These are phyloP conservation scores for Parasteatoda lunata DNA, from an alignment of 2,888 invertebrate genomes.

Conservation along the genomic window DNA sequence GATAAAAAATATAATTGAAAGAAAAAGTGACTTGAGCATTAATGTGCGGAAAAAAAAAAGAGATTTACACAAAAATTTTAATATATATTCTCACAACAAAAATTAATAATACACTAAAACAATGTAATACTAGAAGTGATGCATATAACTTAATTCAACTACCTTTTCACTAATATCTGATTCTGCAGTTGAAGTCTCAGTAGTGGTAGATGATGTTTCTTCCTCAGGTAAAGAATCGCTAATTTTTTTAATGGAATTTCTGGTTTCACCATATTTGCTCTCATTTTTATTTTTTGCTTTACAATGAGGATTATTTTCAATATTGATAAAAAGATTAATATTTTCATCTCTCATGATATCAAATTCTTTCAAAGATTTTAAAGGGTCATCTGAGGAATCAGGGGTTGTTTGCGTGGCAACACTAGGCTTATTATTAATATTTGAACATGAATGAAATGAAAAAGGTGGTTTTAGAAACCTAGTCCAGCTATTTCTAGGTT, in stretches of 20 bases:
- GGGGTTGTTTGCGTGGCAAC: constrained; percentile 63
- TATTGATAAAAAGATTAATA: constrained; percentile 48
- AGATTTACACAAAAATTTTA: too few species aligned
- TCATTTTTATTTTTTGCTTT: constrained; percentile 60
- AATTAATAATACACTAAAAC: too few species aligned
- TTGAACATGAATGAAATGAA: constrained; percentile 57
- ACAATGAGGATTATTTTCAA: constrained; percentile 47
- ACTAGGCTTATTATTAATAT: constrained; percentile 62
- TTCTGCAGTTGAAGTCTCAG: constrained; percentile 68
- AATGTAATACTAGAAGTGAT: too few species aligned
- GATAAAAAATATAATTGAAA: too few species aligned
- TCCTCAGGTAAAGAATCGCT: constrained; percentile 59
- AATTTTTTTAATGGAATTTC: constrained; percentile 44
- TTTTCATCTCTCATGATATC: constrained; percentile 44
- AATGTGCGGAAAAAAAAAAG: too few species aligned
- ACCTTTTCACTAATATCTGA: constrained; percentile 69
- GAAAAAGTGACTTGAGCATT: too few species aligned
- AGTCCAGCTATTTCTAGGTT: constrained; percentile 64
- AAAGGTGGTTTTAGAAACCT: constrained; percentile 62
- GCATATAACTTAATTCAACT: not conserved
- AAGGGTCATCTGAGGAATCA: constrained; percentile 19
- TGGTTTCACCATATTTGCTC: constrained; percentile 51
- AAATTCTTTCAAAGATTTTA: constrained; percentile 49
- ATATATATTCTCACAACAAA: too few species aligned
- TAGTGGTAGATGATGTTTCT: constrained; percentile 69